Conservation (phyloP, 2,797 vertebrate species). For the Dipus sagitta region DNA sequence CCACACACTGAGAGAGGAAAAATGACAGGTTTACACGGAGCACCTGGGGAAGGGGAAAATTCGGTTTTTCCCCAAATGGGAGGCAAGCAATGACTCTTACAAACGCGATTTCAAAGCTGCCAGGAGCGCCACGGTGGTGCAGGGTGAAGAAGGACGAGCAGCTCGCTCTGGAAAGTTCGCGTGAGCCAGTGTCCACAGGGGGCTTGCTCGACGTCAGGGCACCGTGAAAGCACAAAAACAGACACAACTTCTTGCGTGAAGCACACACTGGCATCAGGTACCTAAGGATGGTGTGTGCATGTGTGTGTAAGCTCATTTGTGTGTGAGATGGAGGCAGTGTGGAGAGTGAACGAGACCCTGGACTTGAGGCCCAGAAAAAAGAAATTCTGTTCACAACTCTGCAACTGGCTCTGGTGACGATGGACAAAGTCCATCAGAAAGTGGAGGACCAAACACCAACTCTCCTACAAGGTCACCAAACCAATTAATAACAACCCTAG, state of each 20-base stretch:
- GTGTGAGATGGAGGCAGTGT: background rate
- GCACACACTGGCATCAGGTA: background rate
- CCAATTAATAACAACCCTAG: slow-evolving; percentile 1
- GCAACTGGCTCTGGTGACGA: background rate
- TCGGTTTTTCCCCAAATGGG: slow-evolving; percentile 58
- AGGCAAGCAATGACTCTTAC: slow-evolving; percentile 46
- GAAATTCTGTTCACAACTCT: background rate
- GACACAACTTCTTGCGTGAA: background rate
- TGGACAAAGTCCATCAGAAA: slow-evolving; percentile 32
- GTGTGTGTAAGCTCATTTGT: background rate
- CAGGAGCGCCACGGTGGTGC: background rate
- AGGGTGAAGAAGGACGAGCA: slow-evolving; percentile 54
- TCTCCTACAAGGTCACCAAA: background rate
- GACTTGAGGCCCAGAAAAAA: background rate
- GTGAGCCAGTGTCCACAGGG: background rate
- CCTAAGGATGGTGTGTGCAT: background rate
- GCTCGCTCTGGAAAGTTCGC: background rate
- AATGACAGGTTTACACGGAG: slow-evolving; percentile 66
- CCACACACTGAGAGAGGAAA: slow-evolving; percentile 16
- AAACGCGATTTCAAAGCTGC: slow-evolving; percentile 13
- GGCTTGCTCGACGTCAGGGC: slow-evolving; percentile 26
- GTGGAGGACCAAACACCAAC: background rate
- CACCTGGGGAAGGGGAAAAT: slow-evolving; percentile 50
- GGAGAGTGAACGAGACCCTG: background rate
- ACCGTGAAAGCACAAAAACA: slow-evolving; percentile 51